phyloP scores from a whole-genome alignment of 2,888 invertebrate species.

The Balanococcus diminutus region DNA sequence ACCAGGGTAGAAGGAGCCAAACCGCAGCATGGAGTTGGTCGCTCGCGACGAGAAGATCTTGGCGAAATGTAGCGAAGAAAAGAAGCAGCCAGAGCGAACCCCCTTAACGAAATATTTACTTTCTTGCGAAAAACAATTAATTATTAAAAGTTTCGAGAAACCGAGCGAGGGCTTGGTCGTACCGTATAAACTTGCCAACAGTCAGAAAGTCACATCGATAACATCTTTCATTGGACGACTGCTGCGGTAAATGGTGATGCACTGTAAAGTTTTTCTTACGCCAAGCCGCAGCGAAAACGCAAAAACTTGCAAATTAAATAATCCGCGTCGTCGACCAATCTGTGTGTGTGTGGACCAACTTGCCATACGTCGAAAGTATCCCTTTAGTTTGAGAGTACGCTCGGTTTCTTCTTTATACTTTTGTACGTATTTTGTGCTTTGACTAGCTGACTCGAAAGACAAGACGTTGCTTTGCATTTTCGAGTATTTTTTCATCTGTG shows the following conservation, averaged over 20 bases:
- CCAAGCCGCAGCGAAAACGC: neutral
- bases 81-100: neutral
- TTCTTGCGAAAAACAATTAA: neutral
- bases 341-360: too few relatives aligned
- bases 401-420: too few relatives aligned
- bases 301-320: neutral
- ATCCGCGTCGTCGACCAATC: neutral
- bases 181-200: neutral
- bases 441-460: too few relatives aligned
- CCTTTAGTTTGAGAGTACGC: too few relatives aligned
- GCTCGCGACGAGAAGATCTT: too few relatives aligned
- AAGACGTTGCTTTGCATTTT: too few relatives aligned
- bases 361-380: too few relatives aligned
- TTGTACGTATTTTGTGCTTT: too few relatives aligned
- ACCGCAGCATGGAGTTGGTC: neutral
- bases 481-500: too few relatives aligned
- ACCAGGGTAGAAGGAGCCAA: neutral
- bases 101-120: neutral
- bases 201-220: neutral
- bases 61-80: neutral
- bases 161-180: neutral
- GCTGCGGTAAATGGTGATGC: neutral
- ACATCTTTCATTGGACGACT: neutral
- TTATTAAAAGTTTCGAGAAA: neutral
- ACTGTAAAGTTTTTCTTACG: neutral